Conservation (phyloP, 2,797 vertebrate genomes). For the Rhinogobio ventralis region DNA sequence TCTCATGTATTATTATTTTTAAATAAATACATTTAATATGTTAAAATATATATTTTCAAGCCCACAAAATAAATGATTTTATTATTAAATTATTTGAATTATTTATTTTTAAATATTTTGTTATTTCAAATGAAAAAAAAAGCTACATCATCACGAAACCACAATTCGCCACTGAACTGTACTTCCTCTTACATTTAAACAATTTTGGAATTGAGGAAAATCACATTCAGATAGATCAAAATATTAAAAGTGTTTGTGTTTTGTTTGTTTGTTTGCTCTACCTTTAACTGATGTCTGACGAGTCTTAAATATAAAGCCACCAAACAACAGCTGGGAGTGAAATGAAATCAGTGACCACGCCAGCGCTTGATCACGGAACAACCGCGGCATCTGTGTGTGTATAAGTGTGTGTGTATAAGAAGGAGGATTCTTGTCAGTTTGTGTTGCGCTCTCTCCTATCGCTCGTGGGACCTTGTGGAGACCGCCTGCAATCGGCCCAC, state of each 20-base stretch:
- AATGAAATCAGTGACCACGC: slow-evolving; percentile 62
- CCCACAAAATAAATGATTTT: no score
- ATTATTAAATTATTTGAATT: no score
- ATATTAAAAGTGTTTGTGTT: background rate
- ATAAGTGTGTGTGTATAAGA: slow-evolving; percentile 45
- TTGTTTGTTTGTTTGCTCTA: slow-evolving; percentile 19
- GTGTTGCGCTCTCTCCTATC: slow-evolving; percentile 64
- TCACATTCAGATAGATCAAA: background rate
- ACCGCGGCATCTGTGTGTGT: slow-evolving; percentile 50
- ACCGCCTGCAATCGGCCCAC: slow-evolving; percentile 67
- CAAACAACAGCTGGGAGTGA: slow-evolving; percentile 57
- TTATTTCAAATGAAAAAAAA: no score
- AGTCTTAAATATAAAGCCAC: slow-evolving; percentile 45
- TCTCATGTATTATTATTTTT: no score
- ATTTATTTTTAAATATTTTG: no score
- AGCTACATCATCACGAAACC: background rate
- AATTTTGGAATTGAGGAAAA: background rate
- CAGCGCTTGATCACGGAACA: slow-evolving; percentile 54
- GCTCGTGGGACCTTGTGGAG: slow-evolving; percentile 64
- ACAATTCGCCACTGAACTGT: background rate
- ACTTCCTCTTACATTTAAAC: background rate
- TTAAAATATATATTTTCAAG: no score
- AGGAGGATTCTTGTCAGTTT: slow-evolving; percentile 64
- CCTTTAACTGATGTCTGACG: slow-evolving; percentile 24
- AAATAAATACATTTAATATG: no score